Conservation (phyloP, 2,797 vertebrate genomes). For the Neoniphon sammara region DNA sequence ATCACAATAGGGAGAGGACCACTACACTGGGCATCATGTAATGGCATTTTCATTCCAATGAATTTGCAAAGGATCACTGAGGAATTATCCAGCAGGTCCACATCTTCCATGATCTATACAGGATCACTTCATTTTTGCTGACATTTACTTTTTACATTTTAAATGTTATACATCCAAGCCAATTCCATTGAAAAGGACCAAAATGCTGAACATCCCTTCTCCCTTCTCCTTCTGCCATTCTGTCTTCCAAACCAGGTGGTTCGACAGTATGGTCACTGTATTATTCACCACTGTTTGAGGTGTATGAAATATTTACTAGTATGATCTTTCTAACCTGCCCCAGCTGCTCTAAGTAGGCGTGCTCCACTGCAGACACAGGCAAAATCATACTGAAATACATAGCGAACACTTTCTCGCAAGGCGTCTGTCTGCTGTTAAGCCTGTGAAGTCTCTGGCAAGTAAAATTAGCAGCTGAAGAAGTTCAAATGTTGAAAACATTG, state of each 20-base stretch:
- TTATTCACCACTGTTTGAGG: conserved; percentile 62
- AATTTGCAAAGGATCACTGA: background rate
- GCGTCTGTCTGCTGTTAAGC: conserved; percentile 3
- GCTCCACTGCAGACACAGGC: conserved; percentile 32
- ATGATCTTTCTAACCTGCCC: conserved; percentile 50
- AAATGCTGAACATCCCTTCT: background rate
- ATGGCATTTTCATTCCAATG: background rate
- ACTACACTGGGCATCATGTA: background rate
- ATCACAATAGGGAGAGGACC: background rate
- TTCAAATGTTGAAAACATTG: conserved; percentile 46
- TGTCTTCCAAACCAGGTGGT: conserved; percentile 31
- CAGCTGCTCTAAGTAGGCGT: conserved; percentile 39
- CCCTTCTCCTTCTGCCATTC: conserved; percentile 15
- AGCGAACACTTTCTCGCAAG: conserved; percentile 3
- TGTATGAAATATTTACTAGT: conserved; percentile 65
- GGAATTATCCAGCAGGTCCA: background rate
- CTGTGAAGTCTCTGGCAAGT: conserved; percentile 38
- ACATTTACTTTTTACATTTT: background rate
- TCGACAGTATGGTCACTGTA: conserved; percentile 33
- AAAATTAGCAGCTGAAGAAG: conserved; percentile 49
- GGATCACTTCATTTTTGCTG: too few species aligned
- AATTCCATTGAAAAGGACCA: conserved; percentile 17
- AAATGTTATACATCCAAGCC: background rate
- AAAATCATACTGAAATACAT: background rate
- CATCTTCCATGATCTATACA: too few species aligned